Percentiles rank a stretch among this genome's conserved stretches.
These are phyloP conservation scores for Lycaena phlaeas DNA, from an alignment of 2,888 invertebrate species.

Conservation along the genomic window DNA sequence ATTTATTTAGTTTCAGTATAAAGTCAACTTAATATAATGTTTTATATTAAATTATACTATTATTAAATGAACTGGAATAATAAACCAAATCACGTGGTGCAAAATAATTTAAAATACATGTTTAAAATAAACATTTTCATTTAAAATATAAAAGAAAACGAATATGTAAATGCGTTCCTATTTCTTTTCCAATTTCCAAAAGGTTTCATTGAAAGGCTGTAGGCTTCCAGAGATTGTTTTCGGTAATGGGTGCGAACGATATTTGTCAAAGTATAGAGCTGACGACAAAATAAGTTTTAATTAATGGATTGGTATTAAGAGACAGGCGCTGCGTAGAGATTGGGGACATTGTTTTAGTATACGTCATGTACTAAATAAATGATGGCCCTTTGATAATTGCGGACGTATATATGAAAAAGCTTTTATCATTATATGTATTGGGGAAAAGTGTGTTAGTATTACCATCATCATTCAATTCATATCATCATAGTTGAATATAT, in stretches of 20 bases:
- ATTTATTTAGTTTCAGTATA: too few relatives aligned
- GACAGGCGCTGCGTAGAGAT: conserved; percentile 45
- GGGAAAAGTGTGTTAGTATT: too few relatives aligned
- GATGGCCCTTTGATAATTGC: conserved; percentile 8
- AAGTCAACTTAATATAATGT: too few relatives aligned
- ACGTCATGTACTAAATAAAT: conserved; percentile 20
- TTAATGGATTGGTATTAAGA: conserved; percentile 69
- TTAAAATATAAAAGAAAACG: neutral
- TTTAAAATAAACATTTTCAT: neutral
- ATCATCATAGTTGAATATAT: too few relatives aligned
- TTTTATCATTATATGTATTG: too few relatives aligned
- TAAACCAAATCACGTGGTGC: too few relatives aligned
- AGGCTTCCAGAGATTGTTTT: conserved; percentile 16
- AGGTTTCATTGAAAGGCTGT: conserved; percentile 5
- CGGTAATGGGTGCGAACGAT: conserved; percentile 40
- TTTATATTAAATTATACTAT: too few relatives aligned
- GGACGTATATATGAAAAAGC: conserved; percentile 4
- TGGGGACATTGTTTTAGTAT: conserved; percentile 32
- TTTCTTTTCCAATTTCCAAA: conserved; percentile 5
- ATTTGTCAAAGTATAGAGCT: conserved; percentile 45
- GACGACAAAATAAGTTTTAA: conserved; percentile 69
- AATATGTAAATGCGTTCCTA: conserved; percentile 5
- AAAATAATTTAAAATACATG: too few relatives aligned
- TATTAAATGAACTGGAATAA: too few relatives aligned
- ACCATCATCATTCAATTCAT: too few relatives aligned